These are phyloP conservation scores for Myotis myotis DNA, from an alignment of 2,797 vertebrate species.

Conservation along the genomic window DNA sequence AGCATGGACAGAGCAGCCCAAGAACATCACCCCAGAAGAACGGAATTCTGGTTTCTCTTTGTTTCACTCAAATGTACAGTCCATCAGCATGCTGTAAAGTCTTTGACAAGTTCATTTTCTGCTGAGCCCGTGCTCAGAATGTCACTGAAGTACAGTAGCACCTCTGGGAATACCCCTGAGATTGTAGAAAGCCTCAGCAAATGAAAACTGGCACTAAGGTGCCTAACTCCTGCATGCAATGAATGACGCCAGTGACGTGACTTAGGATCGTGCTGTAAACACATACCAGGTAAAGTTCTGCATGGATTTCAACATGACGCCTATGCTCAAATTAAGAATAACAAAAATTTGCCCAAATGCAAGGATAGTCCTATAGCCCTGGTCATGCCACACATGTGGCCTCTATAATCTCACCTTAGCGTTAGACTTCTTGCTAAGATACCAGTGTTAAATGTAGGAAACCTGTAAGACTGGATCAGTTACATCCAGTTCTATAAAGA, in stretches of 20 bases:
- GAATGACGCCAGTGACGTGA: background rate
- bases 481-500: background rate
- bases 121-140: background rate
- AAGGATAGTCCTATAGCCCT: background rate
- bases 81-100: slow-evolving; percentile 31
- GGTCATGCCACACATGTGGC: background rate
- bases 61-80: slow-evolving; percentile 18
- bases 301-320: background rate
- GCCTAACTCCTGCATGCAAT: background rate
- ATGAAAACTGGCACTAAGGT: background rate
- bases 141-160: background rate
- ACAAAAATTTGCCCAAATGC: background rate
- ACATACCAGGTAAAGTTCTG: background rate
- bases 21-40: background rate
- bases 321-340: background rate
- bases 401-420: background rate
- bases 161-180: background rate
- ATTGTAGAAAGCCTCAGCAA: slow-evolving; percentile 1
- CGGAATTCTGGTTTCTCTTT: slow-evolving; percentile 40
- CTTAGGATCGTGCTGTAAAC: background rate
- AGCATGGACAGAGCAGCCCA: background rate
- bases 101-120: slow-evolving; percentile 53
- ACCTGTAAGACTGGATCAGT: background rate
- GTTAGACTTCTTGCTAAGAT: background rate
- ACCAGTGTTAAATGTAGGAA: background rate